Percentiles rank a stretch among this genome's conserved stretches.
Conservation (phyloP, 2,113 vertebrate genomes). For the Cranoglanis bouderius region DNA sequence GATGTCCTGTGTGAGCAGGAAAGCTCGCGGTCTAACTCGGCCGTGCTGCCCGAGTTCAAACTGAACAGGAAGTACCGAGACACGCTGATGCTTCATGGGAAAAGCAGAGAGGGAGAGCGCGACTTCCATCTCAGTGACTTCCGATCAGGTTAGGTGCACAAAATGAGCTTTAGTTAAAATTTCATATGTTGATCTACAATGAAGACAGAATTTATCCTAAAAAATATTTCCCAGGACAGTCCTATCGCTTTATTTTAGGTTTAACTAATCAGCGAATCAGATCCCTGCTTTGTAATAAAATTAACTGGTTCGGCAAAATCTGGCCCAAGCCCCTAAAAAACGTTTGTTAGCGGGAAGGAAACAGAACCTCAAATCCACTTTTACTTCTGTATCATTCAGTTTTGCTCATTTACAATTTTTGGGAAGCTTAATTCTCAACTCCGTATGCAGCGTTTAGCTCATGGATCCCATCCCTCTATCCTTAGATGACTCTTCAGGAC, state of each 20-base stretch:
- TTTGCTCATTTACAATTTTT: not conserved
- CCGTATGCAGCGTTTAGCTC: not conserved
- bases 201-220: not conserved
- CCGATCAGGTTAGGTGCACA: conserved; percentile 71
- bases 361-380: not conserved
- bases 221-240: not conserved
- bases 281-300: not conserved
- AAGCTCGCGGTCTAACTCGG: conserved; percentile 48
- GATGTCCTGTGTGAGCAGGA: conserved; percentile 64
- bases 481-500: conserved; percentile 77
- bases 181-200: not conserved
- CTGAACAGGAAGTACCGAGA: conserved; percentile 87
- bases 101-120: conserved; percentile 73
- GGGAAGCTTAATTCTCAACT: not conserved
- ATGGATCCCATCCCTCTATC: conserved; percentile 36
- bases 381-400: not conserved
- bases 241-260: not conserved
- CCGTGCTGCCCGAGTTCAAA: conserved; percentile 80
- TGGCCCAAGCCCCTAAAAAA: not conserved
- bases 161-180: not conserved
- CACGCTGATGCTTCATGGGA: conserved; percentile 91
- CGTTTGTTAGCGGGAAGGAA: not conserved
- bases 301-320: not conserved
- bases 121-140: conserved; percentile 77
- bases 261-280: not conserved